phyloP scores from a whole-genome alignment of 2,888 invertebrate genomes.

The Oscheius sp. region DNA sequence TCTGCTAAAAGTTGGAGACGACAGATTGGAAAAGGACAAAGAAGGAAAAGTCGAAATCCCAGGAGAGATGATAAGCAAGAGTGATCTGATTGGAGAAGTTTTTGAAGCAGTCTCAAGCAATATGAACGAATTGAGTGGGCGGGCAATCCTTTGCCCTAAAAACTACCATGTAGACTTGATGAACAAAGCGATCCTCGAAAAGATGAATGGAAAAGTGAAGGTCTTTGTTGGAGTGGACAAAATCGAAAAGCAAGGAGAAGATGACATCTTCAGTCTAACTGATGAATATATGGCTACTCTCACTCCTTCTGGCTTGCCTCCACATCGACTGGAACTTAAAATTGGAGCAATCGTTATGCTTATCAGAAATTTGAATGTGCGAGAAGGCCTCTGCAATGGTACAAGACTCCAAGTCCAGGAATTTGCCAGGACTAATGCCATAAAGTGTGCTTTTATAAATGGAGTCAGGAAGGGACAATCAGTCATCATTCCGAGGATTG shows the following conservation, averaged over 20 bases:
- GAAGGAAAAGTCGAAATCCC: constrained; percentile 18
- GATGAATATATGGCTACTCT: constrained; percentile 24
- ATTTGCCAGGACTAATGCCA: not conserved
- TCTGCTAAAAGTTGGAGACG: constrained; percentile 32
- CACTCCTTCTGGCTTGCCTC: constrained; percentile 31
- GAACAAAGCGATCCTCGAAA: constrained; percentile 25
- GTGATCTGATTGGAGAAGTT: constrained; percentile 11
- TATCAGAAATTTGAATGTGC: not conserved
- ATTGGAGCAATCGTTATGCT: constrained; percentile 4
- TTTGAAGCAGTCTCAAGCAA: constrained; percentile 8
- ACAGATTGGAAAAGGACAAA: not conserved
- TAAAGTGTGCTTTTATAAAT: constrained; percentile 13
- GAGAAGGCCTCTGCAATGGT: constrained; percentile 1
- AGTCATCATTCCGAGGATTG: constrained; percentile 10
- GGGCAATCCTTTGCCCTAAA: constrained; percentile 29
- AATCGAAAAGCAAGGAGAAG: not conserved
- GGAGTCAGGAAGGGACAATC: not conserved
- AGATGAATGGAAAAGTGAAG: too few species aligned
- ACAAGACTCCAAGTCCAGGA: not conserved
- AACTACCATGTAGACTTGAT: constrained; percentile 23
- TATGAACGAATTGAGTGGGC: not conserved
- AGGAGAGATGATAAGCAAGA: not conserved
- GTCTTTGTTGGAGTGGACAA: not conserved
- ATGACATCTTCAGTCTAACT: not conserved
- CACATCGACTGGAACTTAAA: constrained; percentile 12